Percentiles rank a stretch among this genome's conserved stretches.
These are phyloP conservation scores for Globia sparganii DNA, from an alignment of 2,888 invertebrate genomes.

Conservation along the genomic window DNA sequence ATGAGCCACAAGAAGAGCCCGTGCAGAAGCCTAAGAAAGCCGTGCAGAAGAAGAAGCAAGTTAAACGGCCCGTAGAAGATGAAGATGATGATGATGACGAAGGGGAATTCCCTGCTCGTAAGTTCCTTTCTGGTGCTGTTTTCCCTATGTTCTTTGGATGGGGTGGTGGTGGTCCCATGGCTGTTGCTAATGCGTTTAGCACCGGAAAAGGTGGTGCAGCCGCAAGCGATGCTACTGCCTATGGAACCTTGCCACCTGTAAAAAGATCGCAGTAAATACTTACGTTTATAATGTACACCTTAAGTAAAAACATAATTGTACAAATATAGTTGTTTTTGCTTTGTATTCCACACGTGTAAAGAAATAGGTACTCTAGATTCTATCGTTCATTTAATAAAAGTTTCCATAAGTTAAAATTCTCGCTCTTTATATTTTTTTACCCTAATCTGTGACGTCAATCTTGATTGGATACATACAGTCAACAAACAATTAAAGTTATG, in stretches of 20 bases:
- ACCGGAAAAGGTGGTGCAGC: constrained; percentile 93
- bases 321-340: constrained; percentile 44
- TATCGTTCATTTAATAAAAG: constrained; percentile 38
- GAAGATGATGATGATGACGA: constrained; percentile 87
- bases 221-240: constrained; percentile 93
- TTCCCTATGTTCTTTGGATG: constrained; percentile 92
- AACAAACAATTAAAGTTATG: constrained; percentile 6
- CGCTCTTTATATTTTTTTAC: constrained; percentile 14
- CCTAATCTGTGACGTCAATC: constrained; percentile 35
- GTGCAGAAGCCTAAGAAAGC: constrained; percentile 77
- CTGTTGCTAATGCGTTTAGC: constrained; percentile 93
- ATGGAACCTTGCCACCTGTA: constrained; percentile 89
- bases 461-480: constrained; percentile 4
- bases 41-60: constrained; percentile 74
- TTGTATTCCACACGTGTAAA: constrained; percentile 29
- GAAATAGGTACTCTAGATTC: constrained; percentile 41
- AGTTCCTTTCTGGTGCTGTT: constrained; percentile 89
- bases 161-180: constrained; percentile 90
- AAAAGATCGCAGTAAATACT: constrained; percentile 70
- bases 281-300: constrained; percentile 53
- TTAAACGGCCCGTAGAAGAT: constrained; percentile 78
- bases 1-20: constrained; percentile 79
- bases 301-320: constrained; percentile 61
- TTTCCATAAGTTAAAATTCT: constrained; percentile 16
- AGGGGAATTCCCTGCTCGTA: constrained; percentile 84